Evolutionary conservation across 1,140 invertebrate genomes (phyloP), one percentile per base, ranked within the genome.

Genomic region (Dermatophagoides farinae): DNA sequence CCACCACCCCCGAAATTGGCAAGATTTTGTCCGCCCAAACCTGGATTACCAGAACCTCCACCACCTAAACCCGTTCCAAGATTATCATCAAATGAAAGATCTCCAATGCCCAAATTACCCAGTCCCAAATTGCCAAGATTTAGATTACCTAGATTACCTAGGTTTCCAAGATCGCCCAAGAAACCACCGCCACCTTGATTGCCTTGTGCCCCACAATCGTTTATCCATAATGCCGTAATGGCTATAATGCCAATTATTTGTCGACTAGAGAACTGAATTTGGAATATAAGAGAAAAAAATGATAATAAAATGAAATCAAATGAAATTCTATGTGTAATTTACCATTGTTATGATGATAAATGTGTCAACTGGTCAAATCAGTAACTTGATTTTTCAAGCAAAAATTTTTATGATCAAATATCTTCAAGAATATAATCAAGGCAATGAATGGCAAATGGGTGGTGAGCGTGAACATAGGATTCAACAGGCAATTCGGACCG

Each of bases 91-190:
- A 16, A 18, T 55, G 23, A 18, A n/a, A 41, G 10, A 49, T 37
- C 58, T 10, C 50, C 39, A 12, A 60, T 46, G 18, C 46, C 58
- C 8, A 60, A 44, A 60, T 60, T 60, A 49, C 58, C 58, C 10
- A 60, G 22, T n/a, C 44, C 58, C 25, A 60, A 60, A 52, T 60
- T 37, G 44, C 58, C 58, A 37, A 60, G 58, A n/a, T 44, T 44
- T 1, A 60, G 52, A n/a, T 50, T 50, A 37, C 58, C 46, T 60
- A 60, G 44, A 39, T 44, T 58, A n/a, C 46, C 58, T 37, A 47
- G 20, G 11, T 25, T 38, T 20, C 38, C 57, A n/a, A 59, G 16
- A 22, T 16, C 18, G 16, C 51, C 57, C 6, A 18, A 18, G 37
- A 11, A 18, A 40, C 57, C 41, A 41, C 57, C 57, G n/a, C 40